Base-by-base conservation (phyloP, 2,888 invertebrate genomes). In the Blastobasis lacticolella region DNA sequence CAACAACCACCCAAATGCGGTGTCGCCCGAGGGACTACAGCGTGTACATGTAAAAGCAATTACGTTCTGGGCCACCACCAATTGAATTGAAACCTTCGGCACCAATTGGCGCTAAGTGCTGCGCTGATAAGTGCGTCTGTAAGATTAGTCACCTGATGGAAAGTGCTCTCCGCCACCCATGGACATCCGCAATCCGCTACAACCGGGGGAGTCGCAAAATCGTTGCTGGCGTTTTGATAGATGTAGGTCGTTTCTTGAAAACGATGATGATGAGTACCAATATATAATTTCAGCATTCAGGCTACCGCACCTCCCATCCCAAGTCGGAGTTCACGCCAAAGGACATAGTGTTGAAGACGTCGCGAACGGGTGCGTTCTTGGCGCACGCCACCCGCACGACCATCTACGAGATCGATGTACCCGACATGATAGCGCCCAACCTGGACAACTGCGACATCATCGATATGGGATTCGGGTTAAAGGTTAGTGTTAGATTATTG, bases 381-480 rank as follows among this genome's bases (percentile, higher is more conserved):
- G 58, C 63, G 44, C 61, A 66, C 6, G 58, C 56, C 40, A 64
- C 59, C 41, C 55, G 67, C 4, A 62, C 62, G 49, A 64, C 72
- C 49, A 57, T 58, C 0, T 68, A 69, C 10, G 60, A 69, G 5
- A 48, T 85, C 45, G 6, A 10, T 0, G 68, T 83, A 37, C 84
- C 84, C 0, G 69, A 70, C 23, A 58, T 78, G 23, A 60, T 83
- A 6, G 67, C 68, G 4, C 73, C 75, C 0, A 71, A 76, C 46
- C 63, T 83, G 0, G 66, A 73, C 38, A 61, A 70, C 55, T 82
- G 84, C 54, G 23, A 54, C 1, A 66, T 83, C 40, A 83, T 85
- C 2, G 78, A 81, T 45, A 60, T 79, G 0, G 71, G 69, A 0
- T 84, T 75, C 56, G 78, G 71, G 49, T 68, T 85, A 5, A 74